Percentiles rank a stretch among this genome's conserved stretches.
phyloP scores from a whole-genome alignment of 2,113 vertebrate genomes.

The Notothenia rossii region DNA sequence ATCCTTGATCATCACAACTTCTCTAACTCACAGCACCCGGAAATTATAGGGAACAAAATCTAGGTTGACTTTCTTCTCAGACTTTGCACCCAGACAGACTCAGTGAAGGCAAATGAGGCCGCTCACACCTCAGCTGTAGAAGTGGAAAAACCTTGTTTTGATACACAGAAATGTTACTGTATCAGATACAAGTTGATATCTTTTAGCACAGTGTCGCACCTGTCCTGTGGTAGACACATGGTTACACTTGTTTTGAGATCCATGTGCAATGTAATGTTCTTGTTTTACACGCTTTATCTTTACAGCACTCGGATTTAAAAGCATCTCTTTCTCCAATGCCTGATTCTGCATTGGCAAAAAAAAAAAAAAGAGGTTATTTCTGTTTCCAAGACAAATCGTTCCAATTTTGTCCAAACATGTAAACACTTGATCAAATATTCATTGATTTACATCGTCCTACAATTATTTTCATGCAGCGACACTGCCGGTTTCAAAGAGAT shows the following conservation, averaged over 20 bases:
- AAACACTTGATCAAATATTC: slow-evolving; percentile 34
- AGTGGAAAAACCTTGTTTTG: neutral
- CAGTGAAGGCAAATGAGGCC: slow-evolving; percentile 34
- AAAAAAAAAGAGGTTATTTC: neutral
- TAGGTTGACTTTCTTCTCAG: slow-evolving; percentile 48
- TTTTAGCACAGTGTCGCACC: neutral
- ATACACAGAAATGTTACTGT: neutral
- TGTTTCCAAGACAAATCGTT: slow-evolving; percentile 1
- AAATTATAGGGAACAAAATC: slow-evolving; percentile 18
- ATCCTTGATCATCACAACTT: neutral
- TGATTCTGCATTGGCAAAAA: neutral
- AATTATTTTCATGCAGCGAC: no score
- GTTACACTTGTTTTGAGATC: neutral
- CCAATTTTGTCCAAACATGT: slow-evolving; percentile 22
- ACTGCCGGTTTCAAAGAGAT: slow-evolving; percentile 5
- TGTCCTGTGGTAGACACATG: neutral
- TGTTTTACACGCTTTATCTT: neutral
- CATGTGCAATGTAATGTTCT: neutral
- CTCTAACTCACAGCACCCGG: slow-evolving; percentile 7
- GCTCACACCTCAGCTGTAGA: slow-evolving; percentile 1
- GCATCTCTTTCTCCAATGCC: neutral
- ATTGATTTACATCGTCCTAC: neutral
- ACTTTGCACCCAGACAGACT: slow-evolving; percentile 17
- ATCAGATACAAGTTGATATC: neutral
- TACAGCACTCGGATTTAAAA: neutral